phyloP scores from a whole-genome alignment of 1,140 invertebrate species.

The Dendroctonus valens region DNA sequence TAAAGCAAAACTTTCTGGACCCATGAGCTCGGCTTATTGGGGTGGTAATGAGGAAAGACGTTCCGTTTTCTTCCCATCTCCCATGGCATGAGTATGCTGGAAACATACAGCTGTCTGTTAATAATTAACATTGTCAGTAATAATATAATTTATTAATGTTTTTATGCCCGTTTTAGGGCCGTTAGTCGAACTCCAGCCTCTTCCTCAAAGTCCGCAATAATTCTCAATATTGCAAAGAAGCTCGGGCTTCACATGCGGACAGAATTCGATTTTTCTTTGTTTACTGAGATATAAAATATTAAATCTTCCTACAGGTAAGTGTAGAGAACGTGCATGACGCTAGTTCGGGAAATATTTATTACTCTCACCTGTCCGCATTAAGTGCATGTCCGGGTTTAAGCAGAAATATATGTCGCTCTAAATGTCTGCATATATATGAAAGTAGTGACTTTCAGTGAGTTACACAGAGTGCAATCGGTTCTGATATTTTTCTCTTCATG shows the following conservation, averaged over 20 bases:
- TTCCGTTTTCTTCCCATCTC: slow-evolving; percentile 70
- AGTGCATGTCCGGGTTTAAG: no score
- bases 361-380: no score
- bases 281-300: slow-evolving; percentile 19
- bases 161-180: no score
- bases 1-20: slow-evolving; percentile 61
- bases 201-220: slow-evolving; percentile 8
- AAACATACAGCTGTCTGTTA: slow-evolving; percentile 28
- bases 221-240: slow-evolving; percentile 15
- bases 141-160: not conserved
- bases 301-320: slow-evolving; percentile 15
- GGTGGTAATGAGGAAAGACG: slow-evolving; percentile 74
- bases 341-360: no score
- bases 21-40: slow-evolving; percentile 61
- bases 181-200: not conserved
- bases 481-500: no score
- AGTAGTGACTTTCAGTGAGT: no score
- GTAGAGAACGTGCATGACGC: slow-evolving; percentile 3
- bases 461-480: no score
- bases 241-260: slow-evolving; percentile 1
- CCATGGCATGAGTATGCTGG: slow-evolving; percentile 84
- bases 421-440: no score
- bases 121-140: not conserved
- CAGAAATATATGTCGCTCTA: no score
- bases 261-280: slow-evolving; percentile 23